Base-by-base conservation (phyloP, 2,888 invertebrate genomes). In the Lasiommata megera region DNA sequence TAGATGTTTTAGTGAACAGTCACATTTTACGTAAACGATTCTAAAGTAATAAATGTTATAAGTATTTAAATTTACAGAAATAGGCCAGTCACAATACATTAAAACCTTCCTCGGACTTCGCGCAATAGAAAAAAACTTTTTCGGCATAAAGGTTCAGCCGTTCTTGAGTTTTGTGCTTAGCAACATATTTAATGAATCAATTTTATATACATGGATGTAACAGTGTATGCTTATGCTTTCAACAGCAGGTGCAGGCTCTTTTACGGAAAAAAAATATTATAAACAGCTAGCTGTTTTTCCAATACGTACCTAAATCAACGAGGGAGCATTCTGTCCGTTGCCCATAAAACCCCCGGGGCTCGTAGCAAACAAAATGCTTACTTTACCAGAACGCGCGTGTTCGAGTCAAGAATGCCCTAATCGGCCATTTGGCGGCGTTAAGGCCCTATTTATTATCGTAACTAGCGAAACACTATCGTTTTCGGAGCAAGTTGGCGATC, bases 391-490 rank as follows among this genome's bases (percentile, higher is more conserved):
- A 84, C 78, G 80, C 80, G 77, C 78, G 81, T 67, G 66, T 65
- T 66, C 63, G 65, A 68, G 60, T 67, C 66, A 67, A 68, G 68
- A 68, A 68, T 66, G 61, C 68, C 67, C 87, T 86, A 68, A 69
- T 67, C 69, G 69, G 62, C 69, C 68, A 69, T 69, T 69, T 62
- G 66, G 65, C 60, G 64, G 64, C 67, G 65, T 68, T 68, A 69
- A 68, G 66, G 67, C 63, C 60, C 65, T 67, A 69, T 69, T 68
- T 68, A 67, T 68, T 68, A 69, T 87, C 76, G 83, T 81, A 85
- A 84, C 84, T 87, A 84, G 86, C 78, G 74, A 52, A 76, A 76
- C 79, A 84, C 85, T 87, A 87, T 87, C 83, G 84, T 76, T 82
- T 84, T 83, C 77, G 70, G 76, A 68, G 72, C 71, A 73, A 78